Evolutionary conservation across 2,888 invertebrate species (phyloP).

Genomic region (Stenolophus ochropezus): DNA sequence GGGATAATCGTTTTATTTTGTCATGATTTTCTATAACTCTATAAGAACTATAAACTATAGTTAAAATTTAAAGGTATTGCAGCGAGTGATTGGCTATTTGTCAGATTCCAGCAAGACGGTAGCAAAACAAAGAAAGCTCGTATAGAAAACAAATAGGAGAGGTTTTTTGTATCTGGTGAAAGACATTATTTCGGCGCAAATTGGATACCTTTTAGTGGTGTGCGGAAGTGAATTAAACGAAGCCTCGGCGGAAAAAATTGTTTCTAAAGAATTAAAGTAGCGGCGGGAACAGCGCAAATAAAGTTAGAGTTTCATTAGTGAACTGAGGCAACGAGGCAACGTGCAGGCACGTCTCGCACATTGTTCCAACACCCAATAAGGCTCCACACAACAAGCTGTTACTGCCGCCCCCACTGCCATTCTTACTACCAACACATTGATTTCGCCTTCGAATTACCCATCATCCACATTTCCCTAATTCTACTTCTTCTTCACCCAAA

Average conservation of each 20-base stretch:
- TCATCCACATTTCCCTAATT: too few species aligned
- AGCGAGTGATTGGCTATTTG: too few species aligned
- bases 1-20: too few species aligned
- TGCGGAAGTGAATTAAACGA: conserved; percentile 55
- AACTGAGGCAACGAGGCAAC: conserved; percentile 48
- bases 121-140: conserved; percentile 19
- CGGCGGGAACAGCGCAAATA: conserved; percentile 52
- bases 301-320: conserved; percentile 60
- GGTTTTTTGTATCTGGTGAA: conserved; percentile 29
- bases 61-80: too few species aligned
- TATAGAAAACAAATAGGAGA: conserved; percentile 33
- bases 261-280: conserved; percentile 59
- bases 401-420: neutral
- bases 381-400: conserved; percentile 35
- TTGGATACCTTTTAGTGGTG: conserved; percentile 57
- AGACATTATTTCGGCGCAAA: conserved; percentile 54
- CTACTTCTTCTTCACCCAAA: too few species aligned
- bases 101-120: too few species aligned
- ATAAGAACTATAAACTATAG: too few species aligned
- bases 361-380: conserved; percentile 31
- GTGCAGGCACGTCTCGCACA: conserved; percentile 34
- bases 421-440: conserved; percentile 12
- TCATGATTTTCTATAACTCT: too few species aligned
- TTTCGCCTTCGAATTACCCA: neutral
- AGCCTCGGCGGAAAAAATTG: conserved; percentile 53